Evolutionary conservation across 53 echinoderm and acorn worm genomes (phyloP), one percentile per base, ranked within the genome.

Genomic region (Henricia sp.): DNA sequence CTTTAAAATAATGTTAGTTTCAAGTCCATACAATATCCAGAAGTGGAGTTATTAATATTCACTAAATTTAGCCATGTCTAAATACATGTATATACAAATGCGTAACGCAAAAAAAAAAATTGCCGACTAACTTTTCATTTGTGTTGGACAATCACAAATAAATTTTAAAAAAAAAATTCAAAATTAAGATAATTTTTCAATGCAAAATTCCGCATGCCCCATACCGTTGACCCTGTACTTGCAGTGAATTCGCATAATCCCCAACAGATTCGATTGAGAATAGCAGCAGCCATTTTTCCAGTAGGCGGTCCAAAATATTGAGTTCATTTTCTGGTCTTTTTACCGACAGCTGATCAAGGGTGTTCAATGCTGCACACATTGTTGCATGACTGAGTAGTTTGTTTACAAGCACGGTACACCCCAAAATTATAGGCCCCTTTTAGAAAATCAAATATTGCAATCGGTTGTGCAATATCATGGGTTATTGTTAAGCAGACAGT

Each of bases 381-480:
- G 24, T 56, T 21, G 33, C 29, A 60, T 10, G 4, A 58, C 4
- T 58, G 58, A 13, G 25, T 26, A 58, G 8, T 60, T 16, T 77
- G 77, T 77, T 59, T 59, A 77, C 38, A 58, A 77, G 60, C 60
- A 59, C 40, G 32, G 8, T 58, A 10, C 33, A 29, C 33, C 2
- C 13, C 62, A 16, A 1, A 33, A 29, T 17, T 30, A n/a, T n/a
- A n/a, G n/a, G n/a, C n/a, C n/a, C n/a, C n/a, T n/a, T n/a, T n/a
- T 17, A 20, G 6, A 1, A 56, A 19, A 63, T 20, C 8, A 1
- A 70, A 62, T 11, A 21, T 80, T 80, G 34, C 80, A 24, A 11
- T 32, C 35, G 32, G 64, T 80, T 80, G 80, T 63, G 80, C 80
- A 80, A 80, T 80, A 64, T 52, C 24, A 52, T 20, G 54, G 24